phyloP scores from a whole-genome alignment of 1,140 invertebrate species.

The Cardiocondyla obscurior region DNA sequence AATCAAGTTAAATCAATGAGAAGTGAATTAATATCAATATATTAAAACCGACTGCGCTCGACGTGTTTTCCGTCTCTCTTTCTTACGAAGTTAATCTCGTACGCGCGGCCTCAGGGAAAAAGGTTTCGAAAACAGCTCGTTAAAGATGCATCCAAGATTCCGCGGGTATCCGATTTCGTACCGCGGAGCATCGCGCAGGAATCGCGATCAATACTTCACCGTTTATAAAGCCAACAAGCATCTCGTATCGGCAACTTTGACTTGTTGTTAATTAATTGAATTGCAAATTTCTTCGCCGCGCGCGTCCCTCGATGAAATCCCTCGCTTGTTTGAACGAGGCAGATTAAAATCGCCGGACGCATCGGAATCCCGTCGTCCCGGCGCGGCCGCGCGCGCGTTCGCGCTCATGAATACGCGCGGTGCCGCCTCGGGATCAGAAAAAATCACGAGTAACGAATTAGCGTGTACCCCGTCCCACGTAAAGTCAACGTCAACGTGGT shows the following conservation, averaged over 20 bases:
- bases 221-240: not conserved
- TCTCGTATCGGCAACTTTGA: not conserved
- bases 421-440: constrained; percentile 37
- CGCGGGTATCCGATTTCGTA: not conserved
- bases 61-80: not conserved
- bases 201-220: not conserved
- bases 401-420: constrained; percentile 44
- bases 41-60: not conserved
- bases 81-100: not conserved
- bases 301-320: constrained; percentile 22
- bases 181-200: not conserved
- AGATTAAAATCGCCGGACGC: constrained; percentile 45
- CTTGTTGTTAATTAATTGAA: constrained; percentile 30
- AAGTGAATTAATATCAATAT: no score
- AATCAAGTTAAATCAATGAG: not conserved
- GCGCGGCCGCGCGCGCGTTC: constrained; percentile 9
- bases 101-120: no score
- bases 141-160: not conserved
- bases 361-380: constrained; percentile 31
- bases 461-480: constrained; percentile 25
- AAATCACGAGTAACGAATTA: constrained; percentile 58
- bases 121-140: not conserved
- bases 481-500: constrained; percentile 51
- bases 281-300: constrained; percentile 30
- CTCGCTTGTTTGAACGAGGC: not conserved